Base-by-base conservation (phyloP, 2,113 vertebrate species). In the Pteruthius melanotis region DNA sequence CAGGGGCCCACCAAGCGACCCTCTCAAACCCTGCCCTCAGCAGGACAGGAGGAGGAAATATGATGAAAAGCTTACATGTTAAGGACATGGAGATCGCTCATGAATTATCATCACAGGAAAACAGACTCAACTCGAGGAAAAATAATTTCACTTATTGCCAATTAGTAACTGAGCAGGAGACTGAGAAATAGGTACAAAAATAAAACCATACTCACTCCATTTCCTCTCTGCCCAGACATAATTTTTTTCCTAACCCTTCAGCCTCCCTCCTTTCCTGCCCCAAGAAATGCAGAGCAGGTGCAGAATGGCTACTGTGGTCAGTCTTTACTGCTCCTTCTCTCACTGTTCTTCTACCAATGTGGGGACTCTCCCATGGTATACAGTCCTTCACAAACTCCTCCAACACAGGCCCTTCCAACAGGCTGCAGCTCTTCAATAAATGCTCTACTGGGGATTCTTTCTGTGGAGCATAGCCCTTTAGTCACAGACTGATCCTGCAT, bases 271-370 rank as follows among this genome's bases (percentile, higher is more conserved):
- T 9, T 74, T 59, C 27, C 35, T 53, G 15, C 9, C 24, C 21
- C 35, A 50, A 16, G 44, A 13, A 39, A 2, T 13, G 7, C 26
- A 27, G 42, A 45, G 10, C 37, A 42, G 7, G 44, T 54, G 56
- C 4, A 11, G 10, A 30, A 71, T 30, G 22, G 14, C 5, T 4
- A 10, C 12, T 92, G 20, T 37, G 24, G 12, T 61, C 22, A 50
- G 33, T 42, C 21, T 57, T 27, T 39, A 47, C 12, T 50, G 15
- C 18, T 85, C 18, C 47, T 35, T 56, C 45, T 66, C 47, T 28
- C 1, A 0, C 8, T 49, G 6, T 26, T 88, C 33, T 6, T 21
- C 33, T 50, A 54, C 5, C 15, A 15, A 4, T 1, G 4, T 17
- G 10, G 14, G 1, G 1, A 39, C 3, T 57, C 19, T 47, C 27